Evolutionary conservation across 2,888 invertebrate genomes (phyloP).

Genomic region (Drosophila fulvimacula): DNA sequence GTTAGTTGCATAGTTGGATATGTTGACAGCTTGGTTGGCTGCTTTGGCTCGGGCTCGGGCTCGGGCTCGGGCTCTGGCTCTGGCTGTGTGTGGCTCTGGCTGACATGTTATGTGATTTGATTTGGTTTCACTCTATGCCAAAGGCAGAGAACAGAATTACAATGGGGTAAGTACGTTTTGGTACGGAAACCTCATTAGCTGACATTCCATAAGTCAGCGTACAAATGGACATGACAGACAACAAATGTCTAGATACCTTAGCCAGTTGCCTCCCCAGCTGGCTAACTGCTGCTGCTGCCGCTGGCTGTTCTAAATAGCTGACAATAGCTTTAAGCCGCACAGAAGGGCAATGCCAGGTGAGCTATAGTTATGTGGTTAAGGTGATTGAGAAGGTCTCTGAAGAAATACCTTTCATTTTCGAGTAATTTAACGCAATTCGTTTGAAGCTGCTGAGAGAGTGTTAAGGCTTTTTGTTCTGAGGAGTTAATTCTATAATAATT

Average conservation of each 20-base stretch:
- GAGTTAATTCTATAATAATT: no score
- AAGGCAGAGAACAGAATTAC: slow-evolving; percentile 25
- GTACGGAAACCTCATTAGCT: slow-evolving; percentile 71
- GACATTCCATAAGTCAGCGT: slow-evolving; percentile 68
- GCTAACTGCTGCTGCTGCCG: not conserved
- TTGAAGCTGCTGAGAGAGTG: not conserved
- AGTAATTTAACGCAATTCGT: not conserved
- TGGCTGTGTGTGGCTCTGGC: slow-evolving; percentile 20
- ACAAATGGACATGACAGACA: slow-evolving; percentile 42
- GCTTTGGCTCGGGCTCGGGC: not conserved
- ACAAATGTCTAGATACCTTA: slow-evolving; percentile 23
- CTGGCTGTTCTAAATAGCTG: slow-evolving; percentile 25
- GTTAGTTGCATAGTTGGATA: slow-evolving; percentile 24
- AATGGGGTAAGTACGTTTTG: slow-evolving; percentile 67
- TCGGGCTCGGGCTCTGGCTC: slow-evolving; percentile 3
- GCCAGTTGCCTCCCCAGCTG: not conserved
- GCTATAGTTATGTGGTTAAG: not conserved
- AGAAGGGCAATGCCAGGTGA: slow-evolving; percentile 27
- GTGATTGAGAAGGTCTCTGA: not conserved
- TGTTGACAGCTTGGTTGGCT: slow-evolving; percentile 28
- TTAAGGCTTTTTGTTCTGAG: no score
- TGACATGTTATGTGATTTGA: slow-evolving; percentile 75
- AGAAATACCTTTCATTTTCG: not conserved
- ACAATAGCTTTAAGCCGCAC: slow-evolving; percentile 16
- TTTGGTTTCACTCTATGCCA: slow-evolving; percentile 51